Conservation (phyloP, 2,888 invertebrate species). For the Acleris laterana region DNA sequence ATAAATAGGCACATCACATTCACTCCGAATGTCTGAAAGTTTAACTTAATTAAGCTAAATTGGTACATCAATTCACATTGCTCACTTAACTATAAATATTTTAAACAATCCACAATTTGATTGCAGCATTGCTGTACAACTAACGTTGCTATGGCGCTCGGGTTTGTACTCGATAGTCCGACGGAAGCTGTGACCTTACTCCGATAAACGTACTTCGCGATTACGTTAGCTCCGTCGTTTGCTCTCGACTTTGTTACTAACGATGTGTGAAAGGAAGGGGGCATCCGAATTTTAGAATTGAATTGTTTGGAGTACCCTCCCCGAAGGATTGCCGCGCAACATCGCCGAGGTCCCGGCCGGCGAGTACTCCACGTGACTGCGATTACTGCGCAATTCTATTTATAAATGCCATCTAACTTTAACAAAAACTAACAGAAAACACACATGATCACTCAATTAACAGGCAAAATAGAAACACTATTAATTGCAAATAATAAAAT, state of each 20-base stretch:
- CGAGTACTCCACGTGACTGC: conserved; percentile 53
- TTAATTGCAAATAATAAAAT: conserved; percentile 39
- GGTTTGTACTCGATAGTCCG: conserved; percentile 69
- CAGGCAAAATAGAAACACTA: conserved; percentile 41
- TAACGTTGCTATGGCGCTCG: conserved; percentile 68
- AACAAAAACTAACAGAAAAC: conserved; percentile 44
- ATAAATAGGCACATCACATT: conserved; percentile 81
- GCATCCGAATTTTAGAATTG: too few species aligned
- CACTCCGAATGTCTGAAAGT: conserved; percentile 68
- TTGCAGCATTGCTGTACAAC: conserved; percentile 70
- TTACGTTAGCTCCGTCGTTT: too few species aligned
- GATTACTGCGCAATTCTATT: conserved; percentile 2
- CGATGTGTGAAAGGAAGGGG: too few species aligned
- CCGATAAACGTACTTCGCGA: too few species aligned
- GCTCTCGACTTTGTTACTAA: too few species aligned
- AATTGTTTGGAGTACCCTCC: too few species aligned
- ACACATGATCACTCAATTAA: conserved; percentile 25
- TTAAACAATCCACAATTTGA: conserved; percentile 73
- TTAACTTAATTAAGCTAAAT: conserved; percentile 62
- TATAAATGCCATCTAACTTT: conserved; percentile 44
- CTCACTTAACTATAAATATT: conserved; percentile 58
- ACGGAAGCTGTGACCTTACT: conserved; percentile 1
- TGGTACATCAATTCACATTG: conserved; percentile 65
- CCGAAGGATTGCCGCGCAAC: neutral
- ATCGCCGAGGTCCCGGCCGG: conserved; percentile 39